Percentiles rank a stretch among this genome's conserved stretches.
phyloP scores from a whole-genome alignment of 1,140 invertebrate species.

The Aporrectodea caliginosa region DNA sequence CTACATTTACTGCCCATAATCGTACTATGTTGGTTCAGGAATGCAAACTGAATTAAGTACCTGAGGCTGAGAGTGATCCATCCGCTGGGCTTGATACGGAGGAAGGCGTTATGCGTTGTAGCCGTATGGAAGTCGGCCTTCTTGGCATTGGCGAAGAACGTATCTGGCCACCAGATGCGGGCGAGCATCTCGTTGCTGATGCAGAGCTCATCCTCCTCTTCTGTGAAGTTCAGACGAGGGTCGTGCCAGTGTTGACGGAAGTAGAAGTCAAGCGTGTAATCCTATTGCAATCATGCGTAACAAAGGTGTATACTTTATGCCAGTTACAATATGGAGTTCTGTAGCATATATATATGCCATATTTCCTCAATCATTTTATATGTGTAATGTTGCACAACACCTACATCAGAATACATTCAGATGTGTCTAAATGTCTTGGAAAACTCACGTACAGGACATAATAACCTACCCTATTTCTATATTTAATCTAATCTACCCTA shows the following conservation, averaged over 20 bases:
- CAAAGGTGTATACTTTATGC: too few species aligned
- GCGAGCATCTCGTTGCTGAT: slow-evolving; percentile 88
- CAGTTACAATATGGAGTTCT: background rate
- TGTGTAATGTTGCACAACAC: too few species aligned
- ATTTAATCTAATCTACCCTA: too few species aligned
- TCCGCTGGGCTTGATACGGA: slow-evolving; percentile 58
- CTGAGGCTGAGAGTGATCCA: slow-evolving; percentile 53
- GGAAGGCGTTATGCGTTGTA: slow-evolving; percentile 71
- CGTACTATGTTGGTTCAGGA: too few species aligned
- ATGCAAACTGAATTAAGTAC: too few species aligned
- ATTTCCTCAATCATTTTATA: too few species aligned
- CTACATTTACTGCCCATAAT: too few species aligned
- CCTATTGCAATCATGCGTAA: slow-evolving; percentile 66
- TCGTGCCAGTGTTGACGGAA: slow-evolving; percentile 98
- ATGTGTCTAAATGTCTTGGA: too few species aligned
- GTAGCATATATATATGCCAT: background rate
- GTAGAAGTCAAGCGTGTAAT: slow-evolving; percentile 98
- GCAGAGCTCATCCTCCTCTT: slow-evolving; percentile 54
- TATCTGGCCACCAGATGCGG: slow-evolving; percentile 97
- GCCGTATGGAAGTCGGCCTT: slow-evolving; percentile 97
- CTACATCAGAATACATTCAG: too few species aligned
- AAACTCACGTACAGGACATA: too few species aligned
- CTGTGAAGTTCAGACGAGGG: slow-evolving; percentile 85
- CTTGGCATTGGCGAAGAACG: slow-evolving; percentile 81
- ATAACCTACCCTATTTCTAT: too few species aligned